Evolutionary conservation across 2,888 invertebrate species (phyloP).

Genomic region (Parelbella ahira): DNA sequence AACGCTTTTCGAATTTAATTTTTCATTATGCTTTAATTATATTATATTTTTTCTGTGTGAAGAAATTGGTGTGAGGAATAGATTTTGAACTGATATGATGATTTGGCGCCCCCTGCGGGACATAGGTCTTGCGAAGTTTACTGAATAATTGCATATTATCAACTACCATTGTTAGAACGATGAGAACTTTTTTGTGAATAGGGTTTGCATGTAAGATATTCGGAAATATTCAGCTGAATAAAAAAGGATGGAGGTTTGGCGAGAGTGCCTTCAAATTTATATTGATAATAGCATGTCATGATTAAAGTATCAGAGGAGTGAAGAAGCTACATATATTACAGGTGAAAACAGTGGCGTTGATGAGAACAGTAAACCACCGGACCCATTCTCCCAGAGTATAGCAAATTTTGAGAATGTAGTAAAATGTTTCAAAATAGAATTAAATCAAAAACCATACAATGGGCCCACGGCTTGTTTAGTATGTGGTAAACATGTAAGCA

Average conservation of each 20-base stretch:
- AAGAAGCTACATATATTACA: constrained; percentile 64
- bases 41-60: constrained; percentile 46
- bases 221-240: constrained; percentile 9
- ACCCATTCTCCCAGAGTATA: constrained; percentile 57
- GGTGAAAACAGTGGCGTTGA: constrained; percentile 71
- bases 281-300: constrained; percentile 32
- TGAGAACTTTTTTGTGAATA: constrained; percentile 7
- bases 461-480: constrained; percentile 80
- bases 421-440: constrained; percentile 57
- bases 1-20: constrained; percentile 50
- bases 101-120: constrained; percentile 76
- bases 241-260: constrained; percentile 12
- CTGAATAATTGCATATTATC: constrained; percentile 31
- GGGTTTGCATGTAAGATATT: constrained; percentile 46
- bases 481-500: constrained; percentile 84
- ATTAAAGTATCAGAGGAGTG: constrained; percentile 39
- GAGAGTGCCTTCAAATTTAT: constrained; percentile 7
- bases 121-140: constrained; percentile 52
- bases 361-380: constrained; percentile 69
- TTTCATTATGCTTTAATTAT: constrained; percentile 50
- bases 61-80: constrained; percentile 70
- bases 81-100: constrained; percentile 54
- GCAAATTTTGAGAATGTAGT: constrained; percentile 62
- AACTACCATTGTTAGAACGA: constrained; percentile 2
- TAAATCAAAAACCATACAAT: constrained; percentile 49